These are phyloP conservation scores for Naja naja DNA, from an alignment of 2,113 vertebrate species.

Conservation along the genomic window DNA sequence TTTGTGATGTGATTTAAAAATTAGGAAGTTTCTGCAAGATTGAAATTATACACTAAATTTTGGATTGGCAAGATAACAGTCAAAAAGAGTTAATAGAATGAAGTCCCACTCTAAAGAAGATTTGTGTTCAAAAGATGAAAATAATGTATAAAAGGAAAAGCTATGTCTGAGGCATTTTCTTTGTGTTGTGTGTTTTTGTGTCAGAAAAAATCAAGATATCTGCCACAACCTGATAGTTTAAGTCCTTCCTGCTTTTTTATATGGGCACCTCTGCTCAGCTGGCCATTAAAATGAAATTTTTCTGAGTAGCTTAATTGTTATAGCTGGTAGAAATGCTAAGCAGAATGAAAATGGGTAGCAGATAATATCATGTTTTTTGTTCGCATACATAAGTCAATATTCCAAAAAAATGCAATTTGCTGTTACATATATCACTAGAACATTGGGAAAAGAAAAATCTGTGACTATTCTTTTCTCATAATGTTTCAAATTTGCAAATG, in stretches of 20 bases:
- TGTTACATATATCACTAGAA: not conserved
- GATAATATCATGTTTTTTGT: too few relatives aligned
- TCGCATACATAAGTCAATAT: too few relatives aligned
- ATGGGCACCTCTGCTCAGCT: too few relatives aligned
- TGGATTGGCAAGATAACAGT: conserved; percentile 13
- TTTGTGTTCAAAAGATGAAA: not conserved
- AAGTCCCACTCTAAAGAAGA: not conserved
- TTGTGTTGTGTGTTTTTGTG: too few relatives aligned
- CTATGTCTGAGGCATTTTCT: not conserved
- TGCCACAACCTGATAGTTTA: too few relatives aligned
- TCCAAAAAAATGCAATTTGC: too few relatives aligned
- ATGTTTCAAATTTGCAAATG: not conserved
- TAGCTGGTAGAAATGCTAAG: too few relatives aligned
- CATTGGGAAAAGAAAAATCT: not conserved
- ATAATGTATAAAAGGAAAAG: not conserved
- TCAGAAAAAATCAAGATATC: too few relatives aligned
- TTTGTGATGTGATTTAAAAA: conserved; percentile 61
- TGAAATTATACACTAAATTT: conserved; percentile 29
- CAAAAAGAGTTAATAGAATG: not conserved
- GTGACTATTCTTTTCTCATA: not conserved
- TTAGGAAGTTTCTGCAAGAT: conserved; percentile 58
- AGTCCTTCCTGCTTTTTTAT: too few relatives aligned
- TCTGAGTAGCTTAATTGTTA: too few relatives aligned
- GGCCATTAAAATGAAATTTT: too few relatives aligned
- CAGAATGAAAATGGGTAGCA: too few relatives aligned